Base-by-base conservation (phyloP, 1,140 invertebrate species). In the Drosophila mojavensis region DNA sequence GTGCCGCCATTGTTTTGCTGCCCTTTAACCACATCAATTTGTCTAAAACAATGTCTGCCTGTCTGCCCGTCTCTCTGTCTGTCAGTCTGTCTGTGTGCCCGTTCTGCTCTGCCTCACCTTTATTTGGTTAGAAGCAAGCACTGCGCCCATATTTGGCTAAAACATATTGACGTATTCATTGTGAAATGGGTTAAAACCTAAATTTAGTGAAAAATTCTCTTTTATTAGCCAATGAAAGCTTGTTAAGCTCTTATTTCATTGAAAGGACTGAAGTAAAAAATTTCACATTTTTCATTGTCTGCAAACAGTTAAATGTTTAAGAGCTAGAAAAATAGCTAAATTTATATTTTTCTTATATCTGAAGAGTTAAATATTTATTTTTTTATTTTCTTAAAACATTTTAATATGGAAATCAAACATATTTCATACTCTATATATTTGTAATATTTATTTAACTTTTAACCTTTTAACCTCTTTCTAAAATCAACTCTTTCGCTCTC, bases 21-120 rank as follows among this genome's bases (percentile, higher is more conserved):
- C 53, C 65, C 65, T 62, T 75, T 58, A 53, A 56, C 50, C 39
- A 53, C 59, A 59, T 70, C 60, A 75, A 70, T 75, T 75, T 75
- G 72, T 70, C 67, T 64, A 75, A 75, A 70, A 70, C 72, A 75
- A 75, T 70, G 66, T 62, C 45, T 62, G 45, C 1, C 30, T 47
- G 45, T 30, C 28, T 30, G 2, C 3, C 24, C 51, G 45, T 39
- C 39, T 60, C 4, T 10, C 45, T 2, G n/a, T 51, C 26, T 59
- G 33, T 4, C 26, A 53, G 33, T 4, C 30, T 33, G 15, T 54
- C 3, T 47, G 28, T n/a, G 13, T 39, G 30, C 24, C 39, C 50
- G 17, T 41, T 39, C 39, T 24, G 5, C 28, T 64, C 0, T 33
- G 54, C 39, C 55, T 39, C 50, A 56, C 71, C 65, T 61, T 69